Conservation (phyloP, 2,113 vertebrate genomes). For the Diadophis punctatus region DNA sequence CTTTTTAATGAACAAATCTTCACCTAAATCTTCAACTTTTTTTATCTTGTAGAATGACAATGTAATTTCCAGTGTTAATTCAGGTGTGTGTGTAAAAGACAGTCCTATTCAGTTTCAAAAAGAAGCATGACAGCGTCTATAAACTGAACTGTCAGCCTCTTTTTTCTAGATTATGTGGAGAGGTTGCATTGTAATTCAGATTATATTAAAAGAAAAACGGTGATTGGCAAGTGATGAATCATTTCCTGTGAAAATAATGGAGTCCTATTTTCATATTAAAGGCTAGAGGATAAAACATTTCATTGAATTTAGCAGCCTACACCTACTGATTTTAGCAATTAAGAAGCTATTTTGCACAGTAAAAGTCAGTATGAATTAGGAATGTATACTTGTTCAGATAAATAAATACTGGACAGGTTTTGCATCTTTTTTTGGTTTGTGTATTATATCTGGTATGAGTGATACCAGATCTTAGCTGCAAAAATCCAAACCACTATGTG, state of each 20-base stretch:
- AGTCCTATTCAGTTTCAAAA: constrained; percentile 30
- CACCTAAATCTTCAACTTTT: background rate
- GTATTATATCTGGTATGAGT: background rate
- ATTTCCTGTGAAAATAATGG: constrained; percentile 54
- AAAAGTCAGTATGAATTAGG: background rate
- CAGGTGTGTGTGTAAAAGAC: background rate
- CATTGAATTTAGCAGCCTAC: too few relatives aligned
- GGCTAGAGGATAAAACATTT: background rate
- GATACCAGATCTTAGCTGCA: background rate
- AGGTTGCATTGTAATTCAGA: constrained; percentile 14
- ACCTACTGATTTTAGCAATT: background rate
- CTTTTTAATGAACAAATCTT: constrained; percentile 28
- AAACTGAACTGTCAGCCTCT: constrained; percentile 53
- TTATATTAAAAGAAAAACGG: constrained; percentile 17
- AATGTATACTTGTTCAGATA: background rate
- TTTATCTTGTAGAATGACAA: constrained; percentile 14
- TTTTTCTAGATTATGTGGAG: constrained; percentile 40
- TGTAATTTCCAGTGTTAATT: background rate
- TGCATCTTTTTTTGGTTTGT: background rate
- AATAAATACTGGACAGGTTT: background rate
- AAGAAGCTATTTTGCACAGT: background rate
- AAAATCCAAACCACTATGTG: background rate
- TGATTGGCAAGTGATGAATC: constrained; percentile 43
- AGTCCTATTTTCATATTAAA: constrained; percentile 39
- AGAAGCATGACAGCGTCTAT: constrained; percentile 46